phyloP scores from a whole-genome alignment of 2,113 vertebrate genomes.

The Anthoscopus minutus region DNA sequence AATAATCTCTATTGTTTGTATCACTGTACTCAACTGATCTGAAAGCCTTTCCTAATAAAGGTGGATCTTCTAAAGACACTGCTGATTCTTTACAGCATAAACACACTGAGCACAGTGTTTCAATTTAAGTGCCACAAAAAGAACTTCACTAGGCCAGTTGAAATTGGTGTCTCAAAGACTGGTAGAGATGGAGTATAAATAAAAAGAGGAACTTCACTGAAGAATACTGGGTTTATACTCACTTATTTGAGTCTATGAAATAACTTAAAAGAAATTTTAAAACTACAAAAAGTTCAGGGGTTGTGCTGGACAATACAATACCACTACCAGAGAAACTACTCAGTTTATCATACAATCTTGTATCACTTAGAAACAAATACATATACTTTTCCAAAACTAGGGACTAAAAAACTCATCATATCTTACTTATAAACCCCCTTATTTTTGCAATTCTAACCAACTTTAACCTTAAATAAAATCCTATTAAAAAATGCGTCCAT shows the following conservation, averaged over 20 bases:
- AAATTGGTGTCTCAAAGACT: neutral
- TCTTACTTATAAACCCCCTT: neutral
- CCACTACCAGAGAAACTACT: neutral
- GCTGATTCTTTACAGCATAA: neutral
- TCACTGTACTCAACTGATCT: neutral
- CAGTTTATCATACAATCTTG: neutral
- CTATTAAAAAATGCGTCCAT: neutral
- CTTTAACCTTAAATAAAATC: neutral
- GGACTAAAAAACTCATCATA: neutral
- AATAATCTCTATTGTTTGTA: neutral
- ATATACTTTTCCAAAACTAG: neutral
- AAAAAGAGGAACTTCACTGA: neutral
- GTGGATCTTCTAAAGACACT: neutral
- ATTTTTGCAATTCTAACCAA: neutral
- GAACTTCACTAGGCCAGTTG: neutral
- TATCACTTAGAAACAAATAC: neutral
- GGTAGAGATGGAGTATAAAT: neutral
- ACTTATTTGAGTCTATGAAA: neutral
- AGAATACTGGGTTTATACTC: neutral
- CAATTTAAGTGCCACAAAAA: neutral
- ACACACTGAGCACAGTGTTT: neutral
- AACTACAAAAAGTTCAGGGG: neutral
- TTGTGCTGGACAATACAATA: neutral
- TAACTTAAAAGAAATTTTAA: neutral
- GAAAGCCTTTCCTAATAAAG: neutral